phyloP scores from a whole-genome alignment of 1,140 invertebrate genomes.

The Nymphalis io region DNA sequence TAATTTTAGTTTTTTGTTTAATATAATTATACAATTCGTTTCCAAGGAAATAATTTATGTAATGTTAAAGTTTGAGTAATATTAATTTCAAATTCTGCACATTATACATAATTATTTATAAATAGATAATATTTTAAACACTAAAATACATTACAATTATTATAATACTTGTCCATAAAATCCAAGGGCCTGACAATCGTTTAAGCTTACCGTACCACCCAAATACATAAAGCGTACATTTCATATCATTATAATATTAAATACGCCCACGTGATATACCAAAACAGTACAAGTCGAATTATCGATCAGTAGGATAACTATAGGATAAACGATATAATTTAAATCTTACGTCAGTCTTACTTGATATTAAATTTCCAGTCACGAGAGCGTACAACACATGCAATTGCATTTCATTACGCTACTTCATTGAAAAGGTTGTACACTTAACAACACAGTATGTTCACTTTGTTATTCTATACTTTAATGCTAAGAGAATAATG shows the following conservation, averaged over 20 bases:
- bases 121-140: background rate
- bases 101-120: background rate
- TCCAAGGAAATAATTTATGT: background rate
- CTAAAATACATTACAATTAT: constrained; percentile 1
- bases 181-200: constrained; percentile 8
- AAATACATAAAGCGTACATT: constrained; percentile 26
- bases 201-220: constrained; percentile 18
- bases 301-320: constrained; percentile 31
- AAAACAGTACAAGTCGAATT: constrained; percentile 31
- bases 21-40: too few species aligned
- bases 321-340: constrained; percentile 33
- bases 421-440: constrained; percentile 18
- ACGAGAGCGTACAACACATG: constrained; percentile 25
- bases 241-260: constrained; percentile 36
- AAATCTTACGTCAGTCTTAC: constrained; percentile 31
- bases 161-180: constrained; percentile 4
- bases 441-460: background rate
- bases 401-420: constrained; percentile 27
- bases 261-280: constrained; percentile 37
- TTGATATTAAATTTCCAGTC: constrained; percentile 35
- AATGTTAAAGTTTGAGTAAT: too few species aligned
- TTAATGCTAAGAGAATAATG: background rate
- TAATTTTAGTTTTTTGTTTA: too few species aligned
- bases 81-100: too few species aligned
- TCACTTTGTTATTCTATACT: background rate